phyloP scores from a whole-genome alignment of 2,113 vertebrate genomes.

The Anas platyrhynchos region DNA sequence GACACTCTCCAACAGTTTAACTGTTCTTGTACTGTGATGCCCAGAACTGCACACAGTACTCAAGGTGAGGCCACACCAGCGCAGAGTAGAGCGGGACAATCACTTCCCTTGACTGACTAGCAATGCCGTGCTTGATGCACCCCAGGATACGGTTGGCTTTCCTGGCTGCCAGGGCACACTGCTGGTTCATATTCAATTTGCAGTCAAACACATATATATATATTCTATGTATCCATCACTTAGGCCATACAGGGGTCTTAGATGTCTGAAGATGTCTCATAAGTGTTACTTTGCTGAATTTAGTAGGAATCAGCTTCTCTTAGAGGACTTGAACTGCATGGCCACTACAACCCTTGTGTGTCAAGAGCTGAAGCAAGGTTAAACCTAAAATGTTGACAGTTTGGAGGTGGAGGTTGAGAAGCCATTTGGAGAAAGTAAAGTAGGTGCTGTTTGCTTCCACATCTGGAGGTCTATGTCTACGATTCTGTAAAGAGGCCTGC shows the following conservation, averaged over 20 bases:
- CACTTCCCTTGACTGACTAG: too few relatives aligned
- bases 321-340: background rate
- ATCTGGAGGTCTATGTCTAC: background rate
- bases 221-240: accelerated
- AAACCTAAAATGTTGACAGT: background rate
- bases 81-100: too few relatives aligned
- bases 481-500: background rate
- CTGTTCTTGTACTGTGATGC: too few relatives aligned
- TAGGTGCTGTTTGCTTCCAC: background rate
- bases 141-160: too few relatives aligned
- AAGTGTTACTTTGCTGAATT: background rate
- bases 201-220: background rate
- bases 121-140: too few relatives aligned
- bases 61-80: too few relatives aligned
- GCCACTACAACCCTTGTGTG: background rate
- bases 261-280: background rate
- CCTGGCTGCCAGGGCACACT: too few relatives aligned
- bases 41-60: too few relatives aligned
- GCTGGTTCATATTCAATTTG: too few relatives aligned
- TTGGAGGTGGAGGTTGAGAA: background rate
- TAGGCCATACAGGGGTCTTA: background rate
- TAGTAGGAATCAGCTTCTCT: background rate
- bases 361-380: background rate
- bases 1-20: too few relatives aligned
- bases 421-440: background rate